A percentile compares a stretch with the other conserved stretches of the same genome.
Conservation (phyloP, 2,113 vertebrate genomes). For the Cricetomys ansorgei region DNA sequence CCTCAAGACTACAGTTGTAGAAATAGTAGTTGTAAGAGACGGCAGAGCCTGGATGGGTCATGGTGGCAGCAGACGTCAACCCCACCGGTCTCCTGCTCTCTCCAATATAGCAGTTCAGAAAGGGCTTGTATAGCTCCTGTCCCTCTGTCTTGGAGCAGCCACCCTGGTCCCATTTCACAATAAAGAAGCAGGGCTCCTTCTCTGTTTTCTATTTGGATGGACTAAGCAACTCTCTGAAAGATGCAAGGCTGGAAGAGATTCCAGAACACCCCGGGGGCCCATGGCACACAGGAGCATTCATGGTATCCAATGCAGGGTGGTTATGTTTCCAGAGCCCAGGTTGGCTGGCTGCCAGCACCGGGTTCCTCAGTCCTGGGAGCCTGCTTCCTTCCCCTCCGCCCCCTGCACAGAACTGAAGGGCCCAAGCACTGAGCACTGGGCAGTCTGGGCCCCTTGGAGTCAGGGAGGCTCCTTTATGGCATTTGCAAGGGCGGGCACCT, state of each 20-base stretch:
- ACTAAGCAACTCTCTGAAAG: not conserved
- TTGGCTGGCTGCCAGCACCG: not conserved
- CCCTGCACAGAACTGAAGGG: not conserved
- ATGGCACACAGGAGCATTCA: not conserved
- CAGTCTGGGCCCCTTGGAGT: not conserved
- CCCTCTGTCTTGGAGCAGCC: too few relatives aligned
- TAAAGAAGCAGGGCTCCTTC: not conserved
- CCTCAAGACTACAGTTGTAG: not conserved
- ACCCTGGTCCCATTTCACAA: not conserved
- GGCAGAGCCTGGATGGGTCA: not conserved
- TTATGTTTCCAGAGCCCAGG: not conserved
- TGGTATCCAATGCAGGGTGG: too few relatives aligned
- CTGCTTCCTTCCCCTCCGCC: not conserved
- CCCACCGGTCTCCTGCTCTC: not conserved
- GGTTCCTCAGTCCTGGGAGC: not conserved
- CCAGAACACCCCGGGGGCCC: not conserved
- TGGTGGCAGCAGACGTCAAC: not conserved
- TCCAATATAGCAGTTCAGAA: not conserved
- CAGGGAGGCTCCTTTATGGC: too few relatives aligned
- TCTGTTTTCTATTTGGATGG: not conserved
- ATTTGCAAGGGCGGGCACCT: not conserved
- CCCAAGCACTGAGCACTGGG: not conserved
- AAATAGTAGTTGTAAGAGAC: not conserved
- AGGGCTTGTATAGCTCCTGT: not conserved
- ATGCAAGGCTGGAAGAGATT: not conserved